These are phyloP conservation scores for Plodia interpunctella DNA, from an alignment of 1,140 invertebrate genomes.

Conservation along the genomic window DNA sequence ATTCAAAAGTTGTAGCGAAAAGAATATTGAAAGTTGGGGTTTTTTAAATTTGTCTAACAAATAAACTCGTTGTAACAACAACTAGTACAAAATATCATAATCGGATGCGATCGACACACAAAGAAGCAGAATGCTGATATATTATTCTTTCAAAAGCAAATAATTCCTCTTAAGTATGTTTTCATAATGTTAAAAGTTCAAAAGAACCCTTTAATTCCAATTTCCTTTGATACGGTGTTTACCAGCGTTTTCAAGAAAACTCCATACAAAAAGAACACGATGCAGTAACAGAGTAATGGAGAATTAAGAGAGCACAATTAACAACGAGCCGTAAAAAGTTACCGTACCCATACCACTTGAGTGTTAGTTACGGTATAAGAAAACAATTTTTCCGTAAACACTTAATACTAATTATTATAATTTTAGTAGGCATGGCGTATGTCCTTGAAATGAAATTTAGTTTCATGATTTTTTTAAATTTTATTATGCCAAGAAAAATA, in stretches of 20 bases:
- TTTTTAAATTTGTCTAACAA: too few species aligned
- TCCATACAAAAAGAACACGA: slow-evolving; percentile 1
- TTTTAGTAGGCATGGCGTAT: too few species aligned
- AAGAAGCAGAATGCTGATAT: too few species aligned
- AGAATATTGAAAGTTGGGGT: too few species aligned
- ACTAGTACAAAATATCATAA: too few species aligned
- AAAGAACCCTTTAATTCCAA: not conserved
- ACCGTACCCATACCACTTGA: not conserved
- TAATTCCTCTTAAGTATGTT: not conserved
- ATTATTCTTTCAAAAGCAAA: not conserved
- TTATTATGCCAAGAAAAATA: too few species aligned
- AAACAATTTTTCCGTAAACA: not conserved
- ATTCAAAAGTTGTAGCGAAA: too few species aligned
- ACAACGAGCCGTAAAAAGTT: not conserved
- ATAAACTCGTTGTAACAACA: too few species aligned
- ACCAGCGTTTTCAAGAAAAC: not conserved
- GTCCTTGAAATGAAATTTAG: too few species aligned
- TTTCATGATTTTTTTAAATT: too few species aligned
- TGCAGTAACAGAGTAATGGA: slow-evolving; percentile 1
- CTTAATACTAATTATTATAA: too few species aligned
- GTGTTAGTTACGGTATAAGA: not conserved
- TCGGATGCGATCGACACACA: too few species aligned
- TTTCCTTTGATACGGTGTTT: not conserved
- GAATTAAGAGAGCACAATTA: slow-evolving; percentile 7
- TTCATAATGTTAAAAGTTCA: not conserved